These are phyloP conservation scores for Celastrina argiolus DNA, from an alignment of 2,888 invertebrate genomes.

Conservation along the genomic window DNA sequence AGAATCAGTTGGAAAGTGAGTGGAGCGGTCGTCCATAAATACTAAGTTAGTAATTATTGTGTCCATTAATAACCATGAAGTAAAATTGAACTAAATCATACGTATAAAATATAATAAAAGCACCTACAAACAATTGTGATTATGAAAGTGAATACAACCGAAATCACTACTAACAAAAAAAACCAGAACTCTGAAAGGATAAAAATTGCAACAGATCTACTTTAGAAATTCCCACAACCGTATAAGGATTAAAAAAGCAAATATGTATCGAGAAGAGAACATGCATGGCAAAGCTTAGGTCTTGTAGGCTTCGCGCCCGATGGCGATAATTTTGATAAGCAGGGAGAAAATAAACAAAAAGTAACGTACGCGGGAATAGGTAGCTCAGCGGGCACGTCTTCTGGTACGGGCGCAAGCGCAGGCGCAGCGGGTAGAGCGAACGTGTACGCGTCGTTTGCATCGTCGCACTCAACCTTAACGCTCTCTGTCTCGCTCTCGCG, in stretches of 20 bases:
- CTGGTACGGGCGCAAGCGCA: conserved; percentile 41
- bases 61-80: not conserved
- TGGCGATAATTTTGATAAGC: conserved; percentile 10
- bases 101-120: not conserved
- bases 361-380: conserved; percentile 41
- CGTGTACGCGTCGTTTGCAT: conserved; percentile 82
- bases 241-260: not conserved
- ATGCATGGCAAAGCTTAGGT: not conserved
- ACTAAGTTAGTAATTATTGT: not conserved
- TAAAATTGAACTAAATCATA: not conserved
- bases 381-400: conserved; percentile 56
- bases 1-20: not conserved
- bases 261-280: not conserved
- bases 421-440: conserved; percentile 78
- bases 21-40: not conserved
- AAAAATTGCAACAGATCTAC: not conserved
- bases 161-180: too few species aligned
- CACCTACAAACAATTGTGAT: not conserved
- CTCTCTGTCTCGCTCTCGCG: conserved; percentile 78
- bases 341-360: conserved; percentile 14
- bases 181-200: too few species aligned
- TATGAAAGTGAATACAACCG: not conserved
- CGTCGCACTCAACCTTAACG: conserved; percentile 85
- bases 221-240: not conserved
- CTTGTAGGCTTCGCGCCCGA: not conserved